Evolutionary conservation across 2,113 vertebrate species (phyloP).

Genomic region (Podocnemis expansa): DNA sequence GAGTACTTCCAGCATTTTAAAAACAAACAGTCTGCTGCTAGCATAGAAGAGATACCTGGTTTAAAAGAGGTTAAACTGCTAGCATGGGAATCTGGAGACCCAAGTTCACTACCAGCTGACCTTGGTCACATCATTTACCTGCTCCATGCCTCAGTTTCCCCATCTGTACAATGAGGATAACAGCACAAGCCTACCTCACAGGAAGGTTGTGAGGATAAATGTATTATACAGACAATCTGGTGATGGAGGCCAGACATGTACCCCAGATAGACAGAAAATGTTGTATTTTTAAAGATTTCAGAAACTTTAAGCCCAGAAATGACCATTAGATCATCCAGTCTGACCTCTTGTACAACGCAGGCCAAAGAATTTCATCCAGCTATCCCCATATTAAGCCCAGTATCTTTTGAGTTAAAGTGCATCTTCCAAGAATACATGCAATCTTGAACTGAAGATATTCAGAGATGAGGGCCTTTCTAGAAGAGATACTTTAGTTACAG

Average conservation of each 20-base stretch:
- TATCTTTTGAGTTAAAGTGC: background rate
- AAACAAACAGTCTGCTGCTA: background rate
- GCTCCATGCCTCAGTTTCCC: background rate
- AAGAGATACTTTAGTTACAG: background rate
- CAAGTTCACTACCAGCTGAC: background rate
- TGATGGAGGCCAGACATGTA: background rate
- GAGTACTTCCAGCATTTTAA: background rate
- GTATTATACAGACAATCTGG: background rate
- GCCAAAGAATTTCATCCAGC: background rate
- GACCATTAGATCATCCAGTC: background rate
- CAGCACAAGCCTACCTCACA: background rate
- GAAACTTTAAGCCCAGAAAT: background rate
- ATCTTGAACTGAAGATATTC: too few species aligned
- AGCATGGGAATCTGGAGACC: background rate
- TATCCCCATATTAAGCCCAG: background rate
- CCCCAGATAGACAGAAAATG: background rate
- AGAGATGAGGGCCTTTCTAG: background rate
- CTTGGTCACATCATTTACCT: background rate
- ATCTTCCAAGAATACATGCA: background rate
- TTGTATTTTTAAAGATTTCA: background rate
- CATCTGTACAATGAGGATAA: background rate
- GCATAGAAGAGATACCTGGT: background rate
- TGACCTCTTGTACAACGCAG: fast-evolving
- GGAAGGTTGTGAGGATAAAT: background rate
- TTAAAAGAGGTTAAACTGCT: background rate